Evolutionary conservation across 2,113 vertebrate species (phyloP).

Genomic region (Antennarius striatus): DNA sequence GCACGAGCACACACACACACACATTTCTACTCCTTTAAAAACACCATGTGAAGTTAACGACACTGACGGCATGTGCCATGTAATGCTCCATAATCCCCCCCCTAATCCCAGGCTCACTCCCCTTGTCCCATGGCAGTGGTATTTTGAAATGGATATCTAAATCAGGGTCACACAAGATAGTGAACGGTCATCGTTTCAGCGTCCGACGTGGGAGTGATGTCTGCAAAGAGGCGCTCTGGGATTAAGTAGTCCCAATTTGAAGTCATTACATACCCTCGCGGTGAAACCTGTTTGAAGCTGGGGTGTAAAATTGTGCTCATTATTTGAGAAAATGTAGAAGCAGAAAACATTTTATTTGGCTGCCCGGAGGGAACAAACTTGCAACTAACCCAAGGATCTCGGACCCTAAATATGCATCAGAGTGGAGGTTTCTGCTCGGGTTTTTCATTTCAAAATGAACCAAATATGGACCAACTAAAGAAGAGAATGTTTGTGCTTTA

Average conservation of each 20-base stretch:
- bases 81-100: slow-evolving; percentile 50
- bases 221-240: slow-evolving; percentile 23
- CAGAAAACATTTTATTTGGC: slow-evolving; percentile 17
- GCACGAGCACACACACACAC: not conserved
- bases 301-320: slow-evolving; percentile 33
- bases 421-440: too few relatives aligned
- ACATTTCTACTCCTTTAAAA: slow-evolving; percentile 43
- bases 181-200: slow-evolving; percentile 28
- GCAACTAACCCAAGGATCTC: not conserved
- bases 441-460: slow-evolving; percentile 31
- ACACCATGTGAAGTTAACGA: slow-evolving; percentile 49
- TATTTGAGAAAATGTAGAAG: slow-evolving; percentile 44
- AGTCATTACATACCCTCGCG: slow-evolving; percentile 45
- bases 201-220: slow-evolving; percentile 17
- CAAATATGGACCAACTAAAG: slow-evolving; percentile 10
- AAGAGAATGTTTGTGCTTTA: slow-evolving; percentile 32
- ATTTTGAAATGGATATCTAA: slow-evolving; percentile 55
- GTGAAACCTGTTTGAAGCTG: slow-evolving; percentile 33
- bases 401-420: too few relatives aligned
- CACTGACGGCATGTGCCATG: slow-evolving; percentile 50
- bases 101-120: slow-evolving; percentile 49
- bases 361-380: slow-evolving; percentile 28
- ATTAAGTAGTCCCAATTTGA: slow-evolving; percentile 43
- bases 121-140: slow-evolving; percentile 48
- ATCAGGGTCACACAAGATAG: slow-evolving; percentile 46